Evolutionary conservation across 2,888 invertebrate genomes (phyloP).

Genomic region (Lordiphosa andalusiaca): DNA sequence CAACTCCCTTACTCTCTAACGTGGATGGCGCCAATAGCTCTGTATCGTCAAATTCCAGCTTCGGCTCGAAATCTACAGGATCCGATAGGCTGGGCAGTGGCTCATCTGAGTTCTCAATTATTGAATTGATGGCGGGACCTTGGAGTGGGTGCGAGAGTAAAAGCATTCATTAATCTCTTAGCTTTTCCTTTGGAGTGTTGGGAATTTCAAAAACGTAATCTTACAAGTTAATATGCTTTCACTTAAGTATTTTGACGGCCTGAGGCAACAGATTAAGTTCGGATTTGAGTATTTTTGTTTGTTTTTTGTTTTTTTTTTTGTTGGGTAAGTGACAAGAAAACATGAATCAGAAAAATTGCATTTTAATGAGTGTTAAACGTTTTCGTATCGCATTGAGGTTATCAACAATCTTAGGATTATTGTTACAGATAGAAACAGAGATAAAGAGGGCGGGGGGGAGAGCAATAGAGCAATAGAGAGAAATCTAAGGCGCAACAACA

Average conservation of each 20-base stretch:
- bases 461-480: constrained; percentile 9
- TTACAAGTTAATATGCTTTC: constrained; percentile 71
- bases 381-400: constrained; percentile 12
- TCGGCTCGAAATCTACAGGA: constrained; percentile 96
- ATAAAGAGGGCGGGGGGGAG: constrained; percentile 12
- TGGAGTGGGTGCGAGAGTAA: constrained; percentile 26
- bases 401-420: constrained; percentile 23
- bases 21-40: constrained; percentile 88
- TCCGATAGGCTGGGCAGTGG: constrained; percentile 93
- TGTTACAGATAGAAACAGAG: constrained; percentile 13
- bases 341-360: constrained; percentile 69
- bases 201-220: constrained; percentile 66
- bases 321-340: constrained; percentile 69
- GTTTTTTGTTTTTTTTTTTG: too few relatives aligned
- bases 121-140: constrained; percentile 79
- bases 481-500: constrained; percentile 42
- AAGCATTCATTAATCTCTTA: constrained; percentile 64
- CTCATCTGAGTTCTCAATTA: constrained; percentile 85
- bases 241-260: constrained; percentile 74
- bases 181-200: constrained; percentile 48
- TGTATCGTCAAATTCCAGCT: constrained; percentile 97
- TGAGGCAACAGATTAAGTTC: constrained; percentile 72
- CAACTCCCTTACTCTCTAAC: constrained; percentile 84
- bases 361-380: constrained; percentile 43
- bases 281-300: constrained; percentile 55